phyloP scores from a whole-genome alignment of 2,888 invertebrate species.

The Cataglyphis albicans region DNA sequence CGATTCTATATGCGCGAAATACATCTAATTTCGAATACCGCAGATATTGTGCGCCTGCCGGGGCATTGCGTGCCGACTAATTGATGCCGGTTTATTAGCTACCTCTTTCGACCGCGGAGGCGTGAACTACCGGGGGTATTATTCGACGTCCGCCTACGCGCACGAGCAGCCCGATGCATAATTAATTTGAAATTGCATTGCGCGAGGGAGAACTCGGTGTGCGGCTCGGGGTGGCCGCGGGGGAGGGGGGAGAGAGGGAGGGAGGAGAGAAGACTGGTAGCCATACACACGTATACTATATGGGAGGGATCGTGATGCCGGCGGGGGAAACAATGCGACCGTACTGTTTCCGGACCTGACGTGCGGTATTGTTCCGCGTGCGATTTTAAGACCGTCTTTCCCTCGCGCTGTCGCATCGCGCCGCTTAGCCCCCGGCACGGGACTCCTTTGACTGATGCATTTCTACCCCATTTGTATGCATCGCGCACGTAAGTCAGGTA shows the following conservation, averaged over 20 bases:
- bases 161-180: conserved; percentile 70
- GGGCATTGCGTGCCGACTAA: conserved; percentile 82
- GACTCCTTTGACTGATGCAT: conserved; percentile 66
- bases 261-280: conserved; percentile 1
- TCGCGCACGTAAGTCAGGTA: conserved; percentile 71
- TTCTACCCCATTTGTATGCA: conserved; percentile 74
- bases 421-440: conserved; percentile 5
- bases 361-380: conserved; percentile 65
- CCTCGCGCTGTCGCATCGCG: conserved; percentile 4
- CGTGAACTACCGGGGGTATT: conserved; percentile 78
- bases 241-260: neutral
- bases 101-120: conserved; percentile 81
- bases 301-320: neutral
- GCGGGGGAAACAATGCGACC: conserved; percentile 27
- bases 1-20: conserved; percentile 11
- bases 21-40: conserved; percentile 71
- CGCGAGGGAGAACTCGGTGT: conserved; percentile 26
- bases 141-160: conserved; percentile 77
- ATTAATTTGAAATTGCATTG: conserved; percentile 75
- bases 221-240: conserved; percentile 42
- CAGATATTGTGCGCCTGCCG: conserved; percentile 66
- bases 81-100: conserved; percentile 83
- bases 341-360: conserved; percentile 63
- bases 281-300: neutral
- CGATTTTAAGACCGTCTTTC: conserved; percentile 64